Evolutionary conservation across 2,888 invertebrate species (phyloP).

Genomic region (Congeria kusceri): DNA sequence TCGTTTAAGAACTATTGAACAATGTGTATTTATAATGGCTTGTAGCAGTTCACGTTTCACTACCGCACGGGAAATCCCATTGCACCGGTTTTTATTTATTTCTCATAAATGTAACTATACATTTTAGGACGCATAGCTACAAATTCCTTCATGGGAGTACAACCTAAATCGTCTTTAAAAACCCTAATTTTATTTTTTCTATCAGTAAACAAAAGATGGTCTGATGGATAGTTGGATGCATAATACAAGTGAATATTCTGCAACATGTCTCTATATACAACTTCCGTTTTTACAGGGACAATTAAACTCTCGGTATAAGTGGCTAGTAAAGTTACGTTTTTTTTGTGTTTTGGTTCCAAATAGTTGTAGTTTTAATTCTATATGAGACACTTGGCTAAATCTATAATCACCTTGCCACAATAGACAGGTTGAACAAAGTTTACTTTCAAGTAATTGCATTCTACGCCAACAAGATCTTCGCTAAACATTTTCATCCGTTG

Average conservation of each 20-base stretch:
- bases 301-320: conserved; percentile 49
- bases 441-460: conserved; percentile 14
- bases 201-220: too few relatives aligned
- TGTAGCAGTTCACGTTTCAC: too few relatives aligned
- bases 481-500: conserved; percentile 32
- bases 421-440: conserved; percentile 33
- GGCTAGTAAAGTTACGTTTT: conserved; percentile 38
- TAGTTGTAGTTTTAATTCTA: conserved; percentile 67
- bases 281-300: conserved; percentile 36
- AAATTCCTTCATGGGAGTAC: too few relatives aligned
- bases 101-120: too few relatives aligned
- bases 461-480: conserved; percentile 29
- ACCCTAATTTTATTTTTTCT: too few relatives aligned
- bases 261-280: conserved; percentile 51
- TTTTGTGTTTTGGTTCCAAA: conserved; percentile 29
- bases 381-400: too few relatives aligned
- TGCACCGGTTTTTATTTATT: too few relatives aligned
- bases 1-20: too few relatives aligned
- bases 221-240: conserved; percentile 74
- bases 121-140: too few relatives aligned
- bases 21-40: too few relatives aligned
- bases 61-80: too few relatives aligned
- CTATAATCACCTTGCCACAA: conserved; percentile 24
- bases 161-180: too few relatives aligned
- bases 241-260: conserved; percentile 38